Conservation (phyloP, 2,888 invertebrate species). For the Dromius quadrimaculatus region DNA sequence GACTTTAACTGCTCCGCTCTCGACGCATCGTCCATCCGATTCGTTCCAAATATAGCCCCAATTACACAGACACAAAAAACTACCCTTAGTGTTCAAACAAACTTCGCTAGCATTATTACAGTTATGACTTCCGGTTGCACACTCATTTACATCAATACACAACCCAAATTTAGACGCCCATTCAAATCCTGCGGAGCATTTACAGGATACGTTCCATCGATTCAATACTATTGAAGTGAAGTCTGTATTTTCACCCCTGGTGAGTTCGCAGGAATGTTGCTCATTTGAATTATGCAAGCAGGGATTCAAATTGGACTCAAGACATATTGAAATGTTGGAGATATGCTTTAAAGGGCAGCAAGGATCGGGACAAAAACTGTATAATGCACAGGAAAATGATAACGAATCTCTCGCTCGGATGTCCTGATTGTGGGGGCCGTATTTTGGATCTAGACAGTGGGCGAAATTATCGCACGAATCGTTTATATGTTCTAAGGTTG, state of each 20-base stretch:
- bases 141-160: conserved; percentile 76
- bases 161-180: conserved; percentile 74
- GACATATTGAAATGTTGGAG: conserved; percentile 65
- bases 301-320: conserved; percentile 67
- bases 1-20: conserved; percentile 58
- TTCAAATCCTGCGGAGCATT: conserved; percentile 69
- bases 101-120: conserved; percentile 67
- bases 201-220: conserved; percentile 73
- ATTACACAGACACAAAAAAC: conserved; percentile 68
- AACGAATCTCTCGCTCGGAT: conserved; percentile 70
- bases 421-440: conserved; percentile 68
- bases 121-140: conserved; percentile 64
- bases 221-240: conserved; percentile 68
- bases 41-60: conserved; percentile 66
- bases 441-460: conserved; percentile 67
- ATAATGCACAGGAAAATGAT: conserved; percentile 72
- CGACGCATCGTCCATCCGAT: conserved; percentile 58
- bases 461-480: conserved; percentile 75
- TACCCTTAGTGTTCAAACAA: conserved; percentile 72
- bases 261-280: conserved; percentile 61
- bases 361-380: conserved; percentile 77
- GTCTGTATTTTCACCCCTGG: conserved; percentile 61
- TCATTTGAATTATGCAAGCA: conserved; percentile 67
- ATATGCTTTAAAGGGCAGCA: conserved; percentile 72
- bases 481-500: conserved; percentile 68